Evolutionary conservation across 2,797 vertebrate genomes (phyloP), one percentile per base, ranked within the genome.

Genomic region (Pseudochromis fuscus): DNA sequence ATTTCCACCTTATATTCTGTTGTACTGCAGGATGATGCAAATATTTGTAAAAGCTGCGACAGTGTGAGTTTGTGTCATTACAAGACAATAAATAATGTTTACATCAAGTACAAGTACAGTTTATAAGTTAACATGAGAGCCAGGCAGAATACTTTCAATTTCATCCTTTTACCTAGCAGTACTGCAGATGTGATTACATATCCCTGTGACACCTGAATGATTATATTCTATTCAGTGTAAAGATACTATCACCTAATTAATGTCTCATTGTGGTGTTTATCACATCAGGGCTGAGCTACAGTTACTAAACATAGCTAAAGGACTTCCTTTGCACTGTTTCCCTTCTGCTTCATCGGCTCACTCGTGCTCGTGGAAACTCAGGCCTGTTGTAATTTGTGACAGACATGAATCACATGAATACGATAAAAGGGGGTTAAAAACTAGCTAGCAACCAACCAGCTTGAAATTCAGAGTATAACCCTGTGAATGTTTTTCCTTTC

Each of bases 221-320:
- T 5, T 5, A 18, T 35, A 35, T 35, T 35, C 11, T 35, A 35
- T 48, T 61, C 58, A 48, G 42, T 40, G 31, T 48, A 61, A 46
- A 46, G 27, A 60, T 33, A 60, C 45, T 42, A 60, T 45, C 46
- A 60, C 27, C 28, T 59, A 59, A 23, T 44, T 45, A 59, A 45
- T 59, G 0, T 59, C 40, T 45, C 19, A 60, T 60, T 60, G 40
- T 33, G 33, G 46, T 24, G 28, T 45, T 60, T 46, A 30, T 65
- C 25, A 21, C 38, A 31, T 44, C 27, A 53, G 27, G 57, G 19
- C 27, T 28, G 31, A 46, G 42, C 57, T 60, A 23, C 15, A 24
- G 25, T 65, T 21, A 64, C 9, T 65, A 30, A 53, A 65, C 38
- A 53, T 53, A 52, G 37, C 62, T 42, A 64, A 31, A 53, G 49